phyloP scores from a whole-genome alignment of 2,888 invertebrate species.

The Campoletis raptor region DNA sequence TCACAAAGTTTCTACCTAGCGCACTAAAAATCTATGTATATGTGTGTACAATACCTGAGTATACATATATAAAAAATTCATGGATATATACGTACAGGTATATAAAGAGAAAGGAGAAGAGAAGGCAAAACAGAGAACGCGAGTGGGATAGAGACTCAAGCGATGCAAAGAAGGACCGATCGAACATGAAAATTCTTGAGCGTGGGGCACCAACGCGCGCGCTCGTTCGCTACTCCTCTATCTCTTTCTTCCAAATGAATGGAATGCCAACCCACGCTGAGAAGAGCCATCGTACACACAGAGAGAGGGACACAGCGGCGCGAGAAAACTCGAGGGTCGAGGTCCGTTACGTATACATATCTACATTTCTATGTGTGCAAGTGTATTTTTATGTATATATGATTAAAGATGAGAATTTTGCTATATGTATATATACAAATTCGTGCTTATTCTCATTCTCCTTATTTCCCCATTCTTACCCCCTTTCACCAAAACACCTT shows the following conservation, averaged over 20 bases:
- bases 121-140: background rate
- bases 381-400: background rate
- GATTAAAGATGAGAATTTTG: background rate
- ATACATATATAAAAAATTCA: background rate
- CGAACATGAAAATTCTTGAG: slow-evolving; percentile 79
- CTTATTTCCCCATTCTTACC: slow-evolving; percentile 6
- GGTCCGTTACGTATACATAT: slow-evolving; percentile 27
- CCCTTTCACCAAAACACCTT: slow-evolving; percentile 19
- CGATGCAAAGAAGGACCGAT: slow-evolving; percentile 65
- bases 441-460: slow-evolving; percentile 37
- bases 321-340: slow-evolving; percentile 54
- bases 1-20: background rate
- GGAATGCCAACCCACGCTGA: slow-evolving; percentile 81
- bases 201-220: slow-evolving; percentile 59
- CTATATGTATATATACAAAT: background rate
- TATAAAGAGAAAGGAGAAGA: slow-evolving; percentile 15
- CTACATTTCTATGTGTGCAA: background rate
- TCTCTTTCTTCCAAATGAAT: slow-evolving; percentile 77
- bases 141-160: slow-evolving; percentile 42
- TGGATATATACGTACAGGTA: slow-evolving; percentile 29
- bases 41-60: background rate
- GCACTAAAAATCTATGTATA: background rate
- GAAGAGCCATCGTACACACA: slow-evolving; percentile 64
- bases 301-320: slow-evolving; percentile 13
- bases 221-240: slow-evolving; percentile 41